Percentiles rank a stretch among this genome's conserved stretches.
Conservation (phyloP, 23 tunicate genomes). For the Aplidium turbinatum region DNA sequence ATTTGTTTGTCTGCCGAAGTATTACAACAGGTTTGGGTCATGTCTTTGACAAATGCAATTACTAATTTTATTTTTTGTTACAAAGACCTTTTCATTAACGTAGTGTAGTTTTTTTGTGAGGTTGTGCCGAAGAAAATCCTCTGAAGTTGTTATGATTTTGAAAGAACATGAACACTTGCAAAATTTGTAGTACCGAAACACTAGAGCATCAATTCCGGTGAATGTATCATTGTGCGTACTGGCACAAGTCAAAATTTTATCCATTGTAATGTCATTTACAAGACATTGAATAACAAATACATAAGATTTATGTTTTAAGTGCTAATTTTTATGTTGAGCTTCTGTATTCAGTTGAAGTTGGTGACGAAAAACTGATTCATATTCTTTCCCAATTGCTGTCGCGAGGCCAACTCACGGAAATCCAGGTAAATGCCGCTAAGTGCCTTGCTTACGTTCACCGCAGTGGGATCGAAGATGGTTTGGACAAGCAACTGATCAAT, state of each 20-base stretch:
- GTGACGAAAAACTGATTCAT: conserved; percentile 21
- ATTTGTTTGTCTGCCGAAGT: conserved; percentile 25
- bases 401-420: conserved; percentile 43
- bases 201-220: too few species aligned
- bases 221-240: too few species aligned
- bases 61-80: background rate
- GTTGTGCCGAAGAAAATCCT: too few species aligned
- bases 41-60: background rate
- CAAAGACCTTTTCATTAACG: background rate
- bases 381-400: conserved; percentile 47
- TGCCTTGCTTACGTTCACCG: conserved; percentile 65
- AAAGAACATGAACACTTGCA: too few species aligned
- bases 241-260: too few species aligned
- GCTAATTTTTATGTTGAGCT: too few species aligned
- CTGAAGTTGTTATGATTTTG: too few species aligned
- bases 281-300: too few species aligned
- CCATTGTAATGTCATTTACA: too few species aligned
- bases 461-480: conserved; percentile 30
- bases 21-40: conserved; percentile 26
- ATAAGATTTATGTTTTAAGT: too few species aligned
- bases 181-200: too few species aligned
- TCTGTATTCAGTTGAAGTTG: conserved; percentile 10
- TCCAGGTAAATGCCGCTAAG: conserved; percentile 64
- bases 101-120: too few species aligned
- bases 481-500: conserved; percentile 5